These are phyloP conservation scores for Corydoras maculifer DNA, from an alignment of 2,113 vertebrate genomes.

Conservation along the genomic window DNA sequence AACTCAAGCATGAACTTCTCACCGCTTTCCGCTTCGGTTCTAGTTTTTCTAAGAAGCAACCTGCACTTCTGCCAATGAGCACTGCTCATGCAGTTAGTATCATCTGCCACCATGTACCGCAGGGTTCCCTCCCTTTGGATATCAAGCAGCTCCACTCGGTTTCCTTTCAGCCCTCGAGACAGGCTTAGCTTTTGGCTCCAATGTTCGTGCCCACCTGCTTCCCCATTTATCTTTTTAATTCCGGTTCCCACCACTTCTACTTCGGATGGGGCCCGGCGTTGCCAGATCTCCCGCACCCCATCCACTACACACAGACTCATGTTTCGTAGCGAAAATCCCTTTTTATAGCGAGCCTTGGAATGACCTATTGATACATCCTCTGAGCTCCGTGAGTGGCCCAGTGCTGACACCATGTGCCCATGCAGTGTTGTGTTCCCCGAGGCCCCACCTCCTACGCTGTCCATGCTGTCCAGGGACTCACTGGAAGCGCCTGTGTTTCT, in stretches of 20 bases:
- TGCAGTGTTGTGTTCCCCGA: slow-evolving; percentile 57
- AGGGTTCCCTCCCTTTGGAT: slow-evolving; percentile 90
- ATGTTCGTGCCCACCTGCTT: slow-evolving; percentile 48
- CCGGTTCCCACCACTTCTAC: slow-evolving; percentile 55
- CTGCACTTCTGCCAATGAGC: slow-evolving; percentile 96
- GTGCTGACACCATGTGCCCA: slow-evolving; percentile 74
- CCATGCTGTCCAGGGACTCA: slow-evolving; percentile 80
- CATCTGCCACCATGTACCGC: slow-evolving; percentile 92
- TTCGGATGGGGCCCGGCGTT: slow-evolving; percentile 81
- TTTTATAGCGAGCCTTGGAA: slow-evolving; percentile 82
- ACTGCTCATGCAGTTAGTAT: slow-evolving; percentile 78
- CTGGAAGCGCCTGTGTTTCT: slow-evolving; percentile 77
- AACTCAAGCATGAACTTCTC: slow-evolving; percentile 92
- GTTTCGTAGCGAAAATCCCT: slow-evolving; percentile 93
- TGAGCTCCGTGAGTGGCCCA: slow-evolving; percentile 88
- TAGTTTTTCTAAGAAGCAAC: slow-evolving; percentile 80
- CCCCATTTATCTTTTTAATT: slow-evolving; percentile 51
- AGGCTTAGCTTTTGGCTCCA: slow-evolving; percentile 76
- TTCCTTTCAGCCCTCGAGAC: slow-evolving; percentile 65
- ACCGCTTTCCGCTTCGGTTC: slow-evolving; percentile 71
- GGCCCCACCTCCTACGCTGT: slow-evolving; percentile 62
- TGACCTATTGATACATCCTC: slow-evolving; percentile 81
- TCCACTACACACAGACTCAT: slow-evolving; percentile 96
- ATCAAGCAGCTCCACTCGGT: slow-evolving; percentile 83
- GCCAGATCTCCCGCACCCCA: slow-evolving; percentile 93